phyloP scores from a whole-genome alignment of 2,113 vertebrate genomes.

The Sebastes fasciatus region DNA sequence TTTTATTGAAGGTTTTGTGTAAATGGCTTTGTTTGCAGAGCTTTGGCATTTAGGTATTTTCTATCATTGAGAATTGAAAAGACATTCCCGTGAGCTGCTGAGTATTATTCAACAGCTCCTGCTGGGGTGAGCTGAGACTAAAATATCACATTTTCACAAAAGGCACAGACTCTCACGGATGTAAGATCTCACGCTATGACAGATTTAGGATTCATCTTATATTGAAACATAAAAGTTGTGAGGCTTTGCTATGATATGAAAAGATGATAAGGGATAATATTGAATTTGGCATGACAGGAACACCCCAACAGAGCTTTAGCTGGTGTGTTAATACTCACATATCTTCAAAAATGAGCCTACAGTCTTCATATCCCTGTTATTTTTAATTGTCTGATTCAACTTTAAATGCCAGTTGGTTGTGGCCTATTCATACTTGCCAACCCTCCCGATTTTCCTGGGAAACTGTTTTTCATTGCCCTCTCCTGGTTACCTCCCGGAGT shows the following conservation, averaged over 20 bases:
- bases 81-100: not conserved
- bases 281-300: not conserved
- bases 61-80: too few species aligned
- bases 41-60: not conserved
- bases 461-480: too few species aligned
- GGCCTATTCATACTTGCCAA: not conserved
- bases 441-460: too few species aligned
- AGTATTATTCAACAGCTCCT: not conserved
- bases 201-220: not conserved
- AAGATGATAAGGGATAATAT: not conserved
- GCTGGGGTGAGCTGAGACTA: not conserved
- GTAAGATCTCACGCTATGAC: not conserved
- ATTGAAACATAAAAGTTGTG: not conserved
- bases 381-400: not conserved
- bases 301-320: not conserved
- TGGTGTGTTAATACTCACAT: not conserved
- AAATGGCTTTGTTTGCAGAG: not conserved
- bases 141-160: not conserved
- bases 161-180: not conserved
- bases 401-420: not conserved
- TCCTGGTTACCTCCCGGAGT: too few species aligned
- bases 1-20: conserved; percentile 4
- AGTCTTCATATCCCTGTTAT: not conserved
- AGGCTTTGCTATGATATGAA: not conserved
- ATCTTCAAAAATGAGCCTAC: not conserved